A percentile compares a stretch with the other conserved stretches of the same genome.
phyloP scores from a whole-genome alignment of 2,888 invertebrate genomes.

The Escarpia spicata region DNA sequence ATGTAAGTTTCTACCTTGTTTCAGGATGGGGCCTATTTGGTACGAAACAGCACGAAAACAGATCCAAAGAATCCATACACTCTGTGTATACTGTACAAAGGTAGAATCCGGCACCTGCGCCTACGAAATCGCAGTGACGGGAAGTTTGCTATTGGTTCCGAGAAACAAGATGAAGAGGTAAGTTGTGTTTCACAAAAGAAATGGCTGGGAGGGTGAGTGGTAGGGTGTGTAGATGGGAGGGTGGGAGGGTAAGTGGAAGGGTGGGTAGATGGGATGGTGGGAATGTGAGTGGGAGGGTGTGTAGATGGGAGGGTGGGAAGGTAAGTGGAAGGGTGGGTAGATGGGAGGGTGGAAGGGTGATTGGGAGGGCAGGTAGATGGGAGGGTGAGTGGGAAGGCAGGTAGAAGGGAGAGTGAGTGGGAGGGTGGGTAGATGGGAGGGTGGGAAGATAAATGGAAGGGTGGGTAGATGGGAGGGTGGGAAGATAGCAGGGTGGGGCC shows the following conservation, averaged over 20 bases:
- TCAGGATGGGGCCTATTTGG: not conserved
- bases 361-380: no score
- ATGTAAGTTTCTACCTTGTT: not conserved
- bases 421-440: no score
- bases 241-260: not conserved
- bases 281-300: not conserved
- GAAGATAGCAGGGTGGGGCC: no score
- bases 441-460: no score
- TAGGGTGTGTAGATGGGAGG: not conserved
- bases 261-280: not conserved
- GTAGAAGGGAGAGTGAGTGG: no score
- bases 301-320: not conserved
- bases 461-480: no score
- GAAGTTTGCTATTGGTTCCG: not conserved
- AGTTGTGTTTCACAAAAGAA: not conserved
- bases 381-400: no score
- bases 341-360: no score
- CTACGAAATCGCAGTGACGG: not conserved
- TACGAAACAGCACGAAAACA: not conserved
- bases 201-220: not conserved
- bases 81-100: not conserved
- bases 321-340: no score
- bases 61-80: not conserved
- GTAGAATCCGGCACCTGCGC: not conserved
- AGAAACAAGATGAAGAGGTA: not conserved